Percentiles rank a stretch among this genome's conserved stretches.
Evolutionary conservation across 2,888 invertebrate species (phyloP).

Genomic region (Macrophya annulata): DNA sequence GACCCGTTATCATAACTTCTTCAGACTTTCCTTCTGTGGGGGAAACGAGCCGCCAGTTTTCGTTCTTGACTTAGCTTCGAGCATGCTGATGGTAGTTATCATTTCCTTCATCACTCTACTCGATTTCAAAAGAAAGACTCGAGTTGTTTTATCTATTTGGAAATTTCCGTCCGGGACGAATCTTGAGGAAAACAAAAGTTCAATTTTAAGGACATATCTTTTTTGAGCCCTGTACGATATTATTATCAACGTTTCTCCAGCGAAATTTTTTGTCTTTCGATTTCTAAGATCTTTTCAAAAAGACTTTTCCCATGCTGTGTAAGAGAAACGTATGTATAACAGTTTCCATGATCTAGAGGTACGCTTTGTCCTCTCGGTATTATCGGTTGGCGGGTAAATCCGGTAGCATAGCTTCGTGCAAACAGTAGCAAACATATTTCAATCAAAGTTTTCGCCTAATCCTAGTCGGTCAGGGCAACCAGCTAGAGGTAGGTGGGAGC

Average conservation of each 20-base stretch:
- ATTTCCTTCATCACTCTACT: slow-evolving; percentile 2
- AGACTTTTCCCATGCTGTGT: not conserved
- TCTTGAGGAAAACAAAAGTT: not conserved
- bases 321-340: slow-evolving; percentile 3
- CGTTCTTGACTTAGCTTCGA: not conserved
- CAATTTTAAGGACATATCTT: not conserved
- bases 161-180: not conserved
- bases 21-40: slow-evolving; percentile 28
- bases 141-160: not conserved
- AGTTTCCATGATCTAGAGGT: slow-evolving; percentile 5
- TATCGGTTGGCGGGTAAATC: slow-evolving; percentile 41
- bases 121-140: not conserved
- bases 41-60: slow-evolving; percentile 23
- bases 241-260: not conserved
- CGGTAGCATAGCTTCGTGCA: slow-evolving; percentile 59
- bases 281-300: not conserved
- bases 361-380: slow-evolving; percentile 22
- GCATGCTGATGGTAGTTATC: slow-evolving; percentile 1
- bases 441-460: slow-evolving; percentile 74
- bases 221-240: not conserved
- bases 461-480: slow-evolving; percentile 60
- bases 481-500: slow-evolving; percentile 58
- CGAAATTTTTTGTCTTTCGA: not conserved
- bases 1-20: slow-evolving; percentile 55
- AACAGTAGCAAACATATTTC: slow-evolving; percentile 75